phyloP scores from a whole-genome alignment of 2,797 vertebrate species.

The Chloroceryle inda region DNA sequence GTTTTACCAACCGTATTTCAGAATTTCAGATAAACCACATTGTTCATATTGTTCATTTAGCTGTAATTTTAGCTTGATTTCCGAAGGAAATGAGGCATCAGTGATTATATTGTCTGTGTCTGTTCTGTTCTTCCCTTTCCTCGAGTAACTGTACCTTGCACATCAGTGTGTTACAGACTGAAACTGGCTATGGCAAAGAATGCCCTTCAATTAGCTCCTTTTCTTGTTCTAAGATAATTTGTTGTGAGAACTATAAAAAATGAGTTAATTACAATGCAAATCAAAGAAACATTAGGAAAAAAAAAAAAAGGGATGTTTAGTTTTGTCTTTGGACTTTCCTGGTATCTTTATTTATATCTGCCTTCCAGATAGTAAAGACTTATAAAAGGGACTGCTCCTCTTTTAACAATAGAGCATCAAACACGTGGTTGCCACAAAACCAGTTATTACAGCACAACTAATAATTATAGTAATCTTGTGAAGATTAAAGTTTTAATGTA shows the following conservation, averaged over 20 bases:
- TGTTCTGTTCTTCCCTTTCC: background rate
- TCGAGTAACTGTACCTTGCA: background rate
- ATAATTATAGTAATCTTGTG: slow-evolving; percentile 57
- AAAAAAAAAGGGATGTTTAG: background rate
- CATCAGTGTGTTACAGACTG: background rate
- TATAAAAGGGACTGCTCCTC: slow-evolving; percentile 14
- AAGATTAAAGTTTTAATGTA: slow-evolving; percentile 69
- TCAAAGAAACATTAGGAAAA: background rate
- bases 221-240: background rate
- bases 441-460: slow-evolving; percentile 50
- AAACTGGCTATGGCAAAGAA: background rate
- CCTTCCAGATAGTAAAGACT: slow-evolving; percentile 53
- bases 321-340: slow-evolving; percentile 40
- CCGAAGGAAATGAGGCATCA: background rate
- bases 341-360: slow-evolving; percentile 35
- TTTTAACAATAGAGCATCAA: slow-evolving; percentile 49
- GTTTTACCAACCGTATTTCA: background rate
- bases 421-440: slow-evolving; percentile 30
- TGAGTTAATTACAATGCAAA: slow-evolving; percentile 16
- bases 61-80: background rate
- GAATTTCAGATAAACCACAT: background rate
- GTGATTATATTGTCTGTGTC: background rate
- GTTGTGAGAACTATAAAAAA: background rate
- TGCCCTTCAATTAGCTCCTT: slow-evolving; percentile 9
- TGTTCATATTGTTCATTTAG: background rate